Percentiles rank a stretch among this genome's conserved stretches.
phyloP scores from a whole-genome alignment of 2,113 vertebrate species.

The Marmota monax region DNA sequence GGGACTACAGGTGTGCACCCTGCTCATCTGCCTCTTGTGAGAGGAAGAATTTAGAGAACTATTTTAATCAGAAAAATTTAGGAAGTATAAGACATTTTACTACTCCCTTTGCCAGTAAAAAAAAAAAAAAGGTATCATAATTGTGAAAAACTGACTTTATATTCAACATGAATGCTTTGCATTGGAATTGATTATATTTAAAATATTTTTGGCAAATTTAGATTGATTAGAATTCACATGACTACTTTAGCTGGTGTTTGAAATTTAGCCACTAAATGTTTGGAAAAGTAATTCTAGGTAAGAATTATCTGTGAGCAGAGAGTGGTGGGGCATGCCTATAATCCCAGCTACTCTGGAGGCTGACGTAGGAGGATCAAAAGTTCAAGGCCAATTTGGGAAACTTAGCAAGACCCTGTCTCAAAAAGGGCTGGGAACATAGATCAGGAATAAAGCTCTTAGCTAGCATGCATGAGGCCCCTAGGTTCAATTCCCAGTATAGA shows the following conservation, averaged over 20 bases:
- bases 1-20: no score
- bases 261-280: conserved; percentile 45
- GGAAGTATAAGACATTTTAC: not conserved
- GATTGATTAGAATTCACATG: conserved; percentile 38
- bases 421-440: no score
- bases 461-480: no score
- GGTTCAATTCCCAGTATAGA: no score
- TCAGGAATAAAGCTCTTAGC: no score
- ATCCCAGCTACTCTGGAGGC: no score
- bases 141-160: conserved; percentile 47
- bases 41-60: conserved; percentile 18
- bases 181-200: conserved; percentile 46
- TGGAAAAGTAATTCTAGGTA: conserved; percentile 47
- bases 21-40: not conserved
- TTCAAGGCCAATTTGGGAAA: no score
- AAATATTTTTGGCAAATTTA: conserved; percentile 1
- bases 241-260: not conserved
- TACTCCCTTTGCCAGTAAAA: not conserved
- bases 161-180: conserved; percentile 16
- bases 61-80: not conserved
- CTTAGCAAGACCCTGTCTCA: no score
- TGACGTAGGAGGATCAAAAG: no score
- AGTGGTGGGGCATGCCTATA: no score
- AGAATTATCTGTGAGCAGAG: conserved; percentile 3
- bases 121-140: not conserved